phyloP scores from a whole-genome alignment of 2,888 invertebrate species.

The Epicampocera succincta region DNA sequence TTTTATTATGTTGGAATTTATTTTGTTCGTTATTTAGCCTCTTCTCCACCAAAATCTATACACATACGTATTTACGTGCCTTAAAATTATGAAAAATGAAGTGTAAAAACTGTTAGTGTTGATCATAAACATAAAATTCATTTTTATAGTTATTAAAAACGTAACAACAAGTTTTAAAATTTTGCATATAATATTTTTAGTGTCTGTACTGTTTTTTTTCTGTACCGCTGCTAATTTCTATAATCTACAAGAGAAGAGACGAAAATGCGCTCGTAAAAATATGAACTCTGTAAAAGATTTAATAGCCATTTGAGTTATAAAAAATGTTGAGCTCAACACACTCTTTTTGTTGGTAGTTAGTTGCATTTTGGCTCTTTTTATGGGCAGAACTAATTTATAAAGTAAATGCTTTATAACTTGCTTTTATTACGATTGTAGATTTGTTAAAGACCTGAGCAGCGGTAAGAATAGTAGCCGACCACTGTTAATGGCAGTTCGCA shows the following conservation, averaged over 20 bases:
- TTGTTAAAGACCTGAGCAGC: constrained; percentile 45
- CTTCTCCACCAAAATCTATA: constrained; percentile 4
- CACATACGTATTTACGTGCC: constrained; percentile 4
- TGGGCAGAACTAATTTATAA: constrained; percentile 66
- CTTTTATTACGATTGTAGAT: constrained; percentile 54
- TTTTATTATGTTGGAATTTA: constrained; percentile 48
- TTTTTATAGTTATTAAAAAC: constrained; percentile 64
- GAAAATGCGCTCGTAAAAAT: constrained; percentile 39
- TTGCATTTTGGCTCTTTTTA: constrained; percentile 56
- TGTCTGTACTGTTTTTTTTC: constrained; percentile 38
- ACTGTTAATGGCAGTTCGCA: neutral
- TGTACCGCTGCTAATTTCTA: neutral
- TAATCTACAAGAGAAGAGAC: constrained; percentile 24
- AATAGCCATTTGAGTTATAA: constrained; percentile 58
- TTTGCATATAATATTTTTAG: constrained; percentile 55
- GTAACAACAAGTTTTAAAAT: constrained; percentile 45
- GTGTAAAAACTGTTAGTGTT: constrained; percentile 67
- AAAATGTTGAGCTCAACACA: constrained; percentile 37
- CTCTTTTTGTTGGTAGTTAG: constrained; percentile 46
- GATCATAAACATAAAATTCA: constrained; percentile 65
- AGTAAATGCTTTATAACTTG: constrained; percentile 61
- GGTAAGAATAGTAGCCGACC: constrained; percentile 31
- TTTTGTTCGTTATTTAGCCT: constrained; percentile 26
- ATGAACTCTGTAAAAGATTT: constrained; percentile 65
- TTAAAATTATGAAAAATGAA: constrained; percentile 66